Base-by-base conservation (phyloP, 2,797 vertebrate genomes). In the Enteromius radiatus region DNA sequence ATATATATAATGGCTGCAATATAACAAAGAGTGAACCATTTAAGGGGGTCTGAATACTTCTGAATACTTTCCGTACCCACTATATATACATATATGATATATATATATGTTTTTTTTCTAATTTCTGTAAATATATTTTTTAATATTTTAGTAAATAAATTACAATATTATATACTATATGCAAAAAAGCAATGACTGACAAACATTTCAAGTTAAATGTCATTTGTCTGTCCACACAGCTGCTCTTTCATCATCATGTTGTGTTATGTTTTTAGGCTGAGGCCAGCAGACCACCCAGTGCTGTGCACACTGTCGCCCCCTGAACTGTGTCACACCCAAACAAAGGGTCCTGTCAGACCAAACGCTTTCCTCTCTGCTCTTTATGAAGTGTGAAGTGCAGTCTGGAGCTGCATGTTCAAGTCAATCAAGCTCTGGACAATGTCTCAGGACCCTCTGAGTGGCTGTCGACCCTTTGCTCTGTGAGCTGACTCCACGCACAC, bases 301-400 rank as follows among this genome's bases (percentile, higher is more conserved):
- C 4, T 19, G 45, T 67, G 21, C 33, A 21, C 47, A 69, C 15
- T 54, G 31, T 67, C 2, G 33, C 47, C 12, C 45, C 68, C 54
- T 79, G 49, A 79, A 69, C 33, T 56, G 33, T 54, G 77, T 41
- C 31, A 15, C 49, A 78, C 8, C 23, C n/a, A 52, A 64, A 78
- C 63, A 78, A 78, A 67, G 31, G 47, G 31, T 17, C 73, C 61
- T 65, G 61, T 65, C 31, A 65, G 28, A 8, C 21, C 23, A 4
- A 38, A 23, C 36, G 28, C 45, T 67, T 78, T 54, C 63, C 76
- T 49, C 45, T 67, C 45, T 41, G 65, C 65, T 78, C 36, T 78
- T 76, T 76, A 76, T 77, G 81, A 79, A 73, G 83, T 74, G 69
- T 74, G 45, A 79, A 82, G 61, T 75, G 59, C 47, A 52, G 70